Evolutionary conservation across 2,797 vertebrate genomes (phyloP).

Genomic region (Peromyscus aztecus): DNA sequence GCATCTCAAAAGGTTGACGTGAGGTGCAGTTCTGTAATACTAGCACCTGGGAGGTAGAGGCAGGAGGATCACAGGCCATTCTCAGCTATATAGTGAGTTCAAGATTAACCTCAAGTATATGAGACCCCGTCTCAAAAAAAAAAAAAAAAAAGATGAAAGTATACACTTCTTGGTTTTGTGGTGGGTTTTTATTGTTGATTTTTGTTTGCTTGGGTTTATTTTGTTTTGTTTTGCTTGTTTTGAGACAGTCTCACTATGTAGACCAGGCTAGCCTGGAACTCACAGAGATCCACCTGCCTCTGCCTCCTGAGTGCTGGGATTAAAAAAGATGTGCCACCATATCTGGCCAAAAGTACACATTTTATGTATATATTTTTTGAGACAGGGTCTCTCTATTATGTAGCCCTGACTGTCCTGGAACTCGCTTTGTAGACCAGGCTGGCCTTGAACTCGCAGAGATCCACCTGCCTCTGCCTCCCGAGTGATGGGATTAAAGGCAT

Average conservation of each 20-base stretch:
- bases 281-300: not conserved
- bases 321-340: not conserved
- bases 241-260: not conserved
- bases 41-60: not conserved
- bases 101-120: not conserved
- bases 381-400: not conserved
- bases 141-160: not conserved
- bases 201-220: not conserved
- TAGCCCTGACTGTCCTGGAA: not conserved
- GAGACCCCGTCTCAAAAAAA: not conserved
- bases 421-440: not conserved
- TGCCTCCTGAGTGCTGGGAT: not conserved
- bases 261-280: not conserved
- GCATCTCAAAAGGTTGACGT: not conserved
- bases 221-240: not conserved
- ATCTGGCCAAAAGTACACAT: not conserved
- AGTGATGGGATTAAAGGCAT: not conserved
- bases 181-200: not conserved
- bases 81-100: not conserved
- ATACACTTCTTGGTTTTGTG: not conserved
- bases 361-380: not conserved
- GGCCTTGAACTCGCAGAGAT: not conserved
- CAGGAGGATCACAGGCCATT: not conserved
- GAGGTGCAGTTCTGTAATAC: not conserved
- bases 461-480: not conserved